Percentiles rank a stretch among this genome's conserved stretches.
These are phyloP conservation scores for Ciconia maguari DNA, from an alignment of 2,113 vertebrate genomes.

Conservation along the genomic window DNA sequence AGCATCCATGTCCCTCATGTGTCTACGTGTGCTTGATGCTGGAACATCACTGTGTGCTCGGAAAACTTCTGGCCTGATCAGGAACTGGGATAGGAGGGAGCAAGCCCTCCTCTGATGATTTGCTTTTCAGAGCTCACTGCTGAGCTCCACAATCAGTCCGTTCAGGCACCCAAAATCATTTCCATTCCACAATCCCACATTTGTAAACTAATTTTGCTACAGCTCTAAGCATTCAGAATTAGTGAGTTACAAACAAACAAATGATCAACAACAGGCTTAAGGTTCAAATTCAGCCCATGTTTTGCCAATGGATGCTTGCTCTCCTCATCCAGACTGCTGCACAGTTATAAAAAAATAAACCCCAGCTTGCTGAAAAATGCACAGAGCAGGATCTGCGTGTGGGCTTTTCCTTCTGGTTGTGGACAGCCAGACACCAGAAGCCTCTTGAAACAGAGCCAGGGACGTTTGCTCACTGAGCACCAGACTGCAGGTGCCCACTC, in stretches of 20 bases:
- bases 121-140: constrained; percentile 7
- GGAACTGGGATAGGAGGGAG: neutral
- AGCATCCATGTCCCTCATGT: neutral
- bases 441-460: neutral
- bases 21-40: neutral
- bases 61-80: neutral
- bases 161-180: constrained; percentile 15
- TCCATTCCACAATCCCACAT: neutral
- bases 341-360: neutral
- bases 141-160: neutral
- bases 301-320: neutral
- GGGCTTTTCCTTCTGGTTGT: neutral
- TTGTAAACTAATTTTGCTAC: neutral
- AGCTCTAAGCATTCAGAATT: constrained; percentile 16
- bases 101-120: neutral
- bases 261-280: neutral
- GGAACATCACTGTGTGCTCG: neutral
- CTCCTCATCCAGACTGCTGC: neutral
- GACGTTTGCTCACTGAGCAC: neutral
- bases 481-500: neutral
- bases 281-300: neutral
- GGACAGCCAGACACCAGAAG: neutral
- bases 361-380: neutral
- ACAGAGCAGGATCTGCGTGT: neutral
- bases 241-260: constrained; percentile 12